Evolutionary conservation across 2,113 vertebrate species (phyloP).

Genomic region (Parus major): DNA sequence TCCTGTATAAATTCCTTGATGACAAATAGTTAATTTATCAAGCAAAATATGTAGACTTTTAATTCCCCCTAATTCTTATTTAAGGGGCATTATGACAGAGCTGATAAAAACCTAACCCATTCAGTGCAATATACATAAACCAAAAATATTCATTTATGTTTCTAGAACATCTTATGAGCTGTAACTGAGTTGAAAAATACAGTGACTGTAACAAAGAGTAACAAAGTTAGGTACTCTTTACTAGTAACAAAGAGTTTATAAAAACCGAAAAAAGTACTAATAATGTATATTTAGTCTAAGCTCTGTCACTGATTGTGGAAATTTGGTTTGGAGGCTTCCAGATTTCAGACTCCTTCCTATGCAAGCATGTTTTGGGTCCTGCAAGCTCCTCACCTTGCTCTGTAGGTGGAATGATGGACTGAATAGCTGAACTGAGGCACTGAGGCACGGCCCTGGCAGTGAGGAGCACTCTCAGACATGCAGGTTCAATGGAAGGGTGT

Average conservation of each 20-base stretch:
- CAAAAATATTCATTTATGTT: neutral
- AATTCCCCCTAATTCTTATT: neutral
- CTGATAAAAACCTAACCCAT: neutral
- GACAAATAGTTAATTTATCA: neutral
- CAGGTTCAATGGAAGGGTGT: neutral
- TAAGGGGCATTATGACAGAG: neutral
- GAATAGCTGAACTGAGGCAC: neutral
- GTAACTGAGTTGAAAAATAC: neutral
- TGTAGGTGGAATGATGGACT: neutral
- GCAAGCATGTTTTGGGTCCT: neutral
- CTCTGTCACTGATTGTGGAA: neutral
- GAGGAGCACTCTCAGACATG: neutral
- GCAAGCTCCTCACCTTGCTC: neutral
- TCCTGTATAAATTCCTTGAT: neutral
- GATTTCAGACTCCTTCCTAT: neutral
- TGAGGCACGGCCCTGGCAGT: neutral
- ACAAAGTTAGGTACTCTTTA: neutral
- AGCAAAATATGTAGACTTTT: neutral
- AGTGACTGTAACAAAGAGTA: neutral
- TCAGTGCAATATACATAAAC: neutral
- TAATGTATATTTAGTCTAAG: neutral
- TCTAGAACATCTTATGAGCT: neutral
- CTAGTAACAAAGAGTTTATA: neutral
- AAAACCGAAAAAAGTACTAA: neutral
- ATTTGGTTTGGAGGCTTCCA: neutral